phyloP scores from a whole-genome alignment of 2,113 vertebrate genomes.

The Choloepus hoffmanni region DNA sequence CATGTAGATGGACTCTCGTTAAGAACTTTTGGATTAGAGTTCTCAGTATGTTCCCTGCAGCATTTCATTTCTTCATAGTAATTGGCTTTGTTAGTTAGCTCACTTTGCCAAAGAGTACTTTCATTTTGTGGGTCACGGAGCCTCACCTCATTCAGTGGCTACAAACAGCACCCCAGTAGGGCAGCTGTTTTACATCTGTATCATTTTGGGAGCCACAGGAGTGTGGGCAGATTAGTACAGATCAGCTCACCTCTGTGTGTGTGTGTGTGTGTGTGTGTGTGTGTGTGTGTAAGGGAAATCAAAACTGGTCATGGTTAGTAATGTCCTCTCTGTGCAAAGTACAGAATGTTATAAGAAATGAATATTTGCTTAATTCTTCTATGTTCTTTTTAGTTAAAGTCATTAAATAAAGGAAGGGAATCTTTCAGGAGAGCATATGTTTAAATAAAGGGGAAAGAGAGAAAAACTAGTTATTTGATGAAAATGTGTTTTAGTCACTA shows the following conservation, averaged over 20 bases:
- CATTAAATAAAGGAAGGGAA: slow-evolving; percentile 46
- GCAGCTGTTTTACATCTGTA: neutral
- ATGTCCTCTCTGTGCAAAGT: neutral
- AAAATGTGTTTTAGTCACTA: slow-evolving; percentile 68
- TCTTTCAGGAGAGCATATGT: neutral
- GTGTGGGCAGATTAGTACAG: neutral
- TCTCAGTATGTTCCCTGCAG: neutral
- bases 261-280: neutral
- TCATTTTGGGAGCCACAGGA: neutral
- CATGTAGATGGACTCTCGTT: neutral
- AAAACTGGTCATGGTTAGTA: neutral
- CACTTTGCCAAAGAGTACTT: neutral
- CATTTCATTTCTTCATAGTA: neutral
- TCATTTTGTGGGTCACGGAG: neutral
- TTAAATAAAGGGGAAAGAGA: slow-evolving; percentile 62
- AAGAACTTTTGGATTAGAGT: neutral
- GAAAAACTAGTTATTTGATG: slow-evolving; percentile 68
- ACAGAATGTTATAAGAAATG: slow-evolving; percentile 10
- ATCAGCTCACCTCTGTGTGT: neutral
- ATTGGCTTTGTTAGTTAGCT: neutral
- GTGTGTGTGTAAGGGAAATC: neutral
- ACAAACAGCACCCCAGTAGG: neutral
- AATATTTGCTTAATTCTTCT: slow-evolving; percentile 33
- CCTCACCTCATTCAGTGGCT: neutral
- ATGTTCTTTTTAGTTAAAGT: slow-evolving; percentile 47